Base-by-base conservation (phyloP, 2,113 vertebrate genomes). In the Monopterus albus region DNA sequence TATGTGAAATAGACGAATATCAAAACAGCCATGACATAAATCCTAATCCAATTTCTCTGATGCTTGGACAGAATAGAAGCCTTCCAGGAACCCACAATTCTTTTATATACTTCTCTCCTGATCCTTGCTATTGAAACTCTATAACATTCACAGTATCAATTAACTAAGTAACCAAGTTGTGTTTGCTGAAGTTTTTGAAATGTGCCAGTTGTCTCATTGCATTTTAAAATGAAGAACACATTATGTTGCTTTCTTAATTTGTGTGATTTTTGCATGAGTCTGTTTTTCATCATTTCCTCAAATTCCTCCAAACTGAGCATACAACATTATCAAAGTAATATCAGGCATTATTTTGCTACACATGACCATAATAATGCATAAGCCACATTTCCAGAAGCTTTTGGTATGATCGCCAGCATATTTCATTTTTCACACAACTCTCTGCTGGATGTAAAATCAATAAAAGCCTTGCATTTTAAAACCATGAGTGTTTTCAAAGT, bases 41-140 rank as follows among this genome's bases (percentile, higher is more conserved):
- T 89, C 76, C 74, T 78, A 82, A 87, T 87, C 78, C 78, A 88
- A 81, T 88, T 89, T 86, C 75, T 76, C 49, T 52, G 15, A 71
- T 72, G 69, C 64, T 64, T 15, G 36, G 17, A 26, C 26, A 58
- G 59, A 82, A 82, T 64, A 64, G 61, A 75, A 38, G 74, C 70
- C 81, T 82, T 81, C 69, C 53, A 47, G 75, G 78, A 45, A 45
- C 59, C 42, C 18, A 1, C 50, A 17, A 35, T 80, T 72, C 72
- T 79, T 81, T 88, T 74, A 87, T 85, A 67, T 78, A 43, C 59
- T 75, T 61, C 69, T 84, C 60, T 72, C 20, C 23, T 69, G 79
- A 47, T 43, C 18, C 47, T 70, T 72, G 40, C 72, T 57, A 50
- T 75, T 83, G 45, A 79, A 26, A 31, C 26, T 20, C 47, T 36